These are phyloP conservation scores for Drosophila tropicalis DNA, from an alignment of 1,140 invertebrate genomes.

Conservation along the genomic window DNA sequence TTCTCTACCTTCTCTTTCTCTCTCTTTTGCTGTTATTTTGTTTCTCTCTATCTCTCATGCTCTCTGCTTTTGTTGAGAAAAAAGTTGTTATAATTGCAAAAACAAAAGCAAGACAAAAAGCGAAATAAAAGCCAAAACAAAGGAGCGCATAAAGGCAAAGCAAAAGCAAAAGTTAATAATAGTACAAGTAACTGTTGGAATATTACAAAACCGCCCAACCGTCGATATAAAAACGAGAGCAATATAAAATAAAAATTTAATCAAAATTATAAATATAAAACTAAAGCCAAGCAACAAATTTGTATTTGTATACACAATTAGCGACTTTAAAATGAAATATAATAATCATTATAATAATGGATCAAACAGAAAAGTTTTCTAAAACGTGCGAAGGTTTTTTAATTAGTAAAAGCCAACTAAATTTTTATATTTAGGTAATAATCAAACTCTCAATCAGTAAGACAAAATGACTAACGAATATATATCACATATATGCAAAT, in stretches of 20 bases:
- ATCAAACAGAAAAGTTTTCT: conserved; percentile 12
- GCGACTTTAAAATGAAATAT: conserved; percentile 45
- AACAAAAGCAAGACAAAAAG: conserved; percentile 38
- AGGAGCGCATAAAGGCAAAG: conserved; percentile 63
- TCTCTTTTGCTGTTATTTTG: conserved; percentile 8
- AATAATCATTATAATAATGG: conserved; percentile 40
- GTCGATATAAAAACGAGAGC: not conserved
- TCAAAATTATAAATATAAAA: conserved; percentile 34
- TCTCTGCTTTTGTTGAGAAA: conserved; percentile 64
- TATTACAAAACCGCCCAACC: conserved; percentile 69
- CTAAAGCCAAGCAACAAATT: not conserved
- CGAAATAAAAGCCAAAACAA: conserved; percentile 33
- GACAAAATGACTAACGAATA: conserved; percentile 14
- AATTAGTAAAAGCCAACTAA: conserved; percentile 63
- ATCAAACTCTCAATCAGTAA: not conserved
- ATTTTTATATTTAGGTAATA: conserved; percentile 6
- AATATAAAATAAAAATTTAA: conserved; percentile 37
- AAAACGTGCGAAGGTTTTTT: conserved; percentile 43
- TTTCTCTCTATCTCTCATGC: conserved; percentile 30
- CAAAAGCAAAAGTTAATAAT: conserved; percentile 56
- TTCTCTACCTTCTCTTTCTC: conserved; percentile 7
- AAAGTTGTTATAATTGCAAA: conserved; percentile 72
- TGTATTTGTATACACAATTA: conserved; percentile 37
- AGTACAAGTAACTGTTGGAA: conserved; percentile 57
- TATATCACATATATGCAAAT: conserved; percentile 16